A percentile compares a stretch with the other conserved stretches of the same genome.
phyloP scores from a whole-genome alignment of 2,113 vertebrate genomes.

The Mirounga angustirostris region DNA sequence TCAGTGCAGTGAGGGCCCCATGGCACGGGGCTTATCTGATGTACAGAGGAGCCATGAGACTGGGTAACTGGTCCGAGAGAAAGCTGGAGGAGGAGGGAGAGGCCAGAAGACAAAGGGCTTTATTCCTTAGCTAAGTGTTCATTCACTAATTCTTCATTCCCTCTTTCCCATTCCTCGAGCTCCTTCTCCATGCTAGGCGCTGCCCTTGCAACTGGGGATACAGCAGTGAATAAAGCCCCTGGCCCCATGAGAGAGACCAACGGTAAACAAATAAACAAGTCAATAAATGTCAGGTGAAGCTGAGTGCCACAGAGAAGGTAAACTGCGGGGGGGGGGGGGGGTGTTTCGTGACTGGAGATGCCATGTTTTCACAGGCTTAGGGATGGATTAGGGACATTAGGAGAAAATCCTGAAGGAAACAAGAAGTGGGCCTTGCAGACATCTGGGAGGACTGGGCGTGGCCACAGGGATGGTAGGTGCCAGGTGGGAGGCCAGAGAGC shows the following conservation, averaged over 20 bases:
- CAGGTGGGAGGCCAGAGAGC: background rate
- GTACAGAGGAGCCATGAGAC: background rate
- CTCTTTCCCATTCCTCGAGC: background rate
- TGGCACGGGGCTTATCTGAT: rapidly evolving
- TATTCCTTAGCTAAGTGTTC: background rate
- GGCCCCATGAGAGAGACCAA: background rate
- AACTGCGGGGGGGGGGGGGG: no score
- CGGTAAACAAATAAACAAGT: background rate
- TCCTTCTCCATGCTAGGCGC: background rate
- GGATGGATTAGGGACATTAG: rapidly evolving
- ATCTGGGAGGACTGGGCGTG: background rate
- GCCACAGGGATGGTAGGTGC: rapidly evolving
- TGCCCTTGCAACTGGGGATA: background rate
- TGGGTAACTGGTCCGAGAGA: background rate
- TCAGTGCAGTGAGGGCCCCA: background rate
- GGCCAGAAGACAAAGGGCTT: background rate
- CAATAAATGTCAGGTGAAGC: rapidly evolving
- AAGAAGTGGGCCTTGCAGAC: no score
- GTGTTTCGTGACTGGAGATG: background rate
- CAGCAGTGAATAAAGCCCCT: background rate
- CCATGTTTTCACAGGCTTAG: rapidly evolving
- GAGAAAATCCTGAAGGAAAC: background rate
- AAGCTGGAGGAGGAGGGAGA: background rate
- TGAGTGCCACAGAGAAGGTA: rapidly evolving
- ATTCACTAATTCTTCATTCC: background rate